Percentiles rank a stretch among this genome's conserved stretches.
phyloP scores from a whole-genome alignment of 2,797 vertebrate species.

The Limosa lapponica region DNA sequence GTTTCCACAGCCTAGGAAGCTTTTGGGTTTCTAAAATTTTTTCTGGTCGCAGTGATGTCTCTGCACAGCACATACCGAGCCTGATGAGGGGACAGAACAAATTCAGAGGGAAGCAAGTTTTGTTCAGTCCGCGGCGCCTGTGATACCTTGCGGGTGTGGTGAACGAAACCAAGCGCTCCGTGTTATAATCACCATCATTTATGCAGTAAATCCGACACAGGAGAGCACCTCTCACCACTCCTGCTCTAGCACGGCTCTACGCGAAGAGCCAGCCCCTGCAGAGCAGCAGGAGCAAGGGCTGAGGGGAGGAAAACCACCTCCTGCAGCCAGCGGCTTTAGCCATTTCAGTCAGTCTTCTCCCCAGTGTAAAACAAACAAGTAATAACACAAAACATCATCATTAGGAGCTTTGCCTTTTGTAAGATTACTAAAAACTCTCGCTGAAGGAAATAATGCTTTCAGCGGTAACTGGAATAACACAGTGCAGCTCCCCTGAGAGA shows the following conservation, averaged over 20 bases:
- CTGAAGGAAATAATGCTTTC: not conserved
- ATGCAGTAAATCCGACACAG: not conserved
- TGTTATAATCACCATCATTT: not conserved
- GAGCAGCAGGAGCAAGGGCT: not conserved
- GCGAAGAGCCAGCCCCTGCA: not conserved
- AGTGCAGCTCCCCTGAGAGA: not conserved
- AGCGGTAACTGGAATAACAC: not conserved
- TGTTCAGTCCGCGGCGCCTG: not conserved
- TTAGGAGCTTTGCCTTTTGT: not conserved
- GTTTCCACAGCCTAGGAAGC: not conserved
- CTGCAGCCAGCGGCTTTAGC: not conserved
- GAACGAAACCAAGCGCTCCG: accelerated
- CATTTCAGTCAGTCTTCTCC: not conserved
- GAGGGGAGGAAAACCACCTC: not conserved
- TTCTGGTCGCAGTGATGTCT: not conserved
- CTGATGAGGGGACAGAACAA: not conserved
- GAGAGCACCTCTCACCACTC: not conserved
- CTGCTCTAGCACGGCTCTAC: not conserved
- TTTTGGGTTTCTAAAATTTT: too few relatives aligned
- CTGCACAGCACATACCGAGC: not conserved
- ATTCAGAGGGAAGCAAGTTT: not conserved
- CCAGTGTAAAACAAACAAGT: not conserved
- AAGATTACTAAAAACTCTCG: too few relatives aligned
- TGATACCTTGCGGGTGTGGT: not conserved
- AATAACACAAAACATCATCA: not conserved